These are phyloP conservation scores for Nothocercus julius DNA, from an alignment of 2,113 vertebrate species.

Conservation along the genomic window DNA sequence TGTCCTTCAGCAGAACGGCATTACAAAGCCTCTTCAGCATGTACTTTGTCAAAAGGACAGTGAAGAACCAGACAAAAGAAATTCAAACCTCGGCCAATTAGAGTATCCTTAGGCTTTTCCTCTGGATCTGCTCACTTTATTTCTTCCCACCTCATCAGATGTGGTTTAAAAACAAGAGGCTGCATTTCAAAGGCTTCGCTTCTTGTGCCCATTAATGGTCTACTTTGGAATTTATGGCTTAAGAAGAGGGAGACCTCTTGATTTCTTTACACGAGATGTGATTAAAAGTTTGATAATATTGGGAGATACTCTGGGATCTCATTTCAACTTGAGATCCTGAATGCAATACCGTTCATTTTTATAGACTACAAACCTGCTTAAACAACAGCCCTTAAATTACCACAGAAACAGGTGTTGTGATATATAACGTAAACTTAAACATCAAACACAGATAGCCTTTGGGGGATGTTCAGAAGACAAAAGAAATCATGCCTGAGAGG, in stretches of 20 bases:
- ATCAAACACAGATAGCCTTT: conserved; percentile 31
- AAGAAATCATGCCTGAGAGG: conserved; percentile 10
- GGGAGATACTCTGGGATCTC: conserved; percentile 6
- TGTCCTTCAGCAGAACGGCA: conserved; percentile 73
- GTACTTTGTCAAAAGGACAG: conserved; percentile 71
- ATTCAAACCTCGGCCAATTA: conserved; percentile 71
- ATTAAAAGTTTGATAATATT: conserved; percentile 58
- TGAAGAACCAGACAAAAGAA: conserved; percentile 69
- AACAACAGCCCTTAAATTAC: conserved; percentile 34
- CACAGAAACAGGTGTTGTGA: conserved; percentile 45
- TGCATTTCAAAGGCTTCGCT: conserved; percentile 62
- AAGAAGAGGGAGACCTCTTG: conserved; percentile 34
- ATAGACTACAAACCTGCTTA: conserved; percentile 8
- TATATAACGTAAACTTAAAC: conserved; percentile 67
- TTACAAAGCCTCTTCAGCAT: conserved; percentile 74
- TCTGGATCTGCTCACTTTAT: conserved; percentile 46
- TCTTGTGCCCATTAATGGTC: conserved; percentile 36
- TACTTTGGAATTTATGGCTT: conserved; percentile 44
- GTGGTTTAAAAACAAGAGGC: conserved; percentile 56
- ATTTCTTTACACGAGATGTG: conserved; percentile 30
- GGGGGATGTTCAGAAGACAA: conserved; percentile 46
- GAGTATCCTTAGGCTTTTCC: conserved; percentile 70
- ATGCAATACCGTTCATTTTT: conserved; percentile 20
- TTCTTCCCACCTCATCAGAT: conserved; percentile 60
- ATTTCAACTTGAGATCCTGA: conserved; percentile 2